phyloP scores from a whole-genome alignment of 2,113 vertebrate species.

The Melanerpes formicivorus region DNA sequence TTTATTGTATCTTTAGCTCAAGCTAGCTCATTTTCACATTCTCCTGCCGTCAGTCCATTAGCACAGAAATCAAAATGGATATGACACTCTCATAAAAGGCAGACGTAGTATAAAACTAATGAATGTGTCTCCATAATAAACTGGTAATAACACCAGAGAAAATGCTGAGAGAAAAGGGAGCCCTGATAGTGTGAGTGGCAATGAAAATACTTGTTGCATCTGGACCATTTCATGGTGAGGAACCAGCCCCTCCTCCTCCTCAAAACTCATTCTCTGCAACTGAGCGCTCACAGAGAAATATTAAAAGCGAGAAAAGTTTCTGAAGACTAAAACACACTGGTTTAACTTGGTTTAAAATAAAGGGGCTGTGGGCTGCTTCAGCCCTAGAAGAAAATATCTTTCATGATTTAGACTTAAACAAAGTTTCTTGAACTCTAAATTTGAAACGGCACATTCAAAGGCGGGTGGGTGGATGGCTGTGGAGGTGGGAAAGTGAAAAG shows the following conservation, averaged over 20 bases:
- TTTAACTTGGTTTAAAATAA: constrained; percentile 46
- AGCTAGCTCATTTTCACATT: background rate
- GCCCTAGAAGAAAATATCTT: constrained; percentile 56
- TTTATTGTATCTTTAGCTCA: background rate
- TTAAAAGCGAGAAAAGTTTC: constrained; percentile 11
- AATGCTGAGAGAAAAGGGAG: background rate
- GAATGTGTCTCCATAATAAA: background rate
- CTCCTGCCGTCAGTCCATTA: background rate
- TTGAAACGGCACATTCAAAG: constrained; percentile 74
- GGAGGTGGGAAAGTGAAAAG: constrained; percentile 75
- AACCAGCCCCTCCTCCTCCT: background rate
- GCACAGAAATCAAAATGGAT: background rate
- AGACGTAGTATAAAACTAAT: background rate
- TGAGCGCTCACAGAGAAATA: background rate
- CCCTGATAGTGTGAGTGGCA: background rate
- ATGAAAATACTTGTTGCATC: background rate
- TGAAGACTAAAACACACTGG: background rate
- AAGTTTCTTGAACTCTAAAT: constrained; percentile 79
- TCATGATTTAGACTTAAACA: constrained; percentile 67
- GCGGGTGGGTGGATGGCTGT: constrained; percentile 77
- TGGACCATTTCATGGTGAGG: background rate
- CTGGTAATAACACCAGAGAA: background rate
- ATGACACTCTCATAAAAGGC: background rate
- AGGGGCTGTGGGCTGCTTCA: constrained; percentile 47
- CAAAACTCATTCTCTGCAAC: background rate